These are phyloP conservation scores for Hoplodrina blanda DNA, from an alignment of 2,888 invertebrate genomes.

Conservation along the genomic window DNA sequence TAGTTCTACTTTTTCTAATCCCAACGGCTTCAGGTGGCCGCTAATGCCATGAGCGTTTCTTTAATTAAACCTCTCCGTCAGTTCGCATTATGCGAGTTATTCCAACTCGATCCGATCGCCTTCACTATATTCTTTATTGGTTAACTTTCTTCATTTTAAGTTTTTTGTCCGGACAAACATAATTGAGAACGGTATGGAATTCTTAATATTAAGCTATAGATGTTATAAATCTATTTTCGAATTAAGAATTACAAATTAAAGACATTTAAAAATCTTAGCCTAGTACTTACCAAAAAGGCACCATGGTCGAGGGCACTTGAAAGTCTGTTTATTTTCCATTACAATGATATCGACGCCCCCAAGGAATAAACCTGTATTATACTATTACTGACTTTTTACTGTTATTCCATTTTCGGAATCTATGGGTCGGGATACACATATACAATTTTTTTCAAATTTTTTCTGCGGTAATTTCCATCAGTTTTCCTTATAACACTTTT, in stretches of 20 bases:
- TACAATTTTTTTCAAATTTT: no score
- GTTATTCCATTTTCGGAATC: no score
- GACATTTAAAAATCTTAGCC: no score
- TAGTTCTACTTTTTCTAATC: slow-evolving; percentile 46
- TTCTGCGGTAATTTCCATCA: no score
- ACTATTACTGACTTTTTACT: no score
- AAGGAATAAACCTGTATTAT: no score
- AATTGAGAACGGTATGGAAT: background rate
- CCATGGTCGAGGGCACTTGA: background rate
- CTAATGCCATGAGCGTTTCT: slow-evolving; percentile 52
- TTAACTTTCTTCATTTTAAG: slow-evolving; percentile 63
- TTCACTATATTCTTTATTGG: slow-evolving; percentile 57
- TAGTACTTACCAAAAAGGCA: no score
- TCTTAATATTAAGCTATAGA: background rate
- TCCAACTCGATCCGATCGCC: slow-evolving; percentile 42
- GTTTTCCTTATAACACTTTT: no score
- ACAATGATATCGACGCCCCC: no score
- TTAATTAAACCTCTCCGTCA: slow-evolving; percentile 65
- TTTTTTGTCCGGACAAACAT: slow-evolving; percentile 3
- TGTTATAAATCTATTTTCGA: background rate
- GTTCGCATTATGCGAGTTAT: slow-evolving; percentile 56
- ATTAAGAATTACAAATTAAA: background rate
- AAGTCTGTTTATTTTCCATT: no score
- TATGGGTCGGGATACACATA: no score
- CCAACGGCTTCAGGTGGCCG: slow-evolving; percentile 57